Evolutionary conservation across 2,888 invertebrate species (phyloP).

Genomic region (Fabriciana adippe): DNA sequence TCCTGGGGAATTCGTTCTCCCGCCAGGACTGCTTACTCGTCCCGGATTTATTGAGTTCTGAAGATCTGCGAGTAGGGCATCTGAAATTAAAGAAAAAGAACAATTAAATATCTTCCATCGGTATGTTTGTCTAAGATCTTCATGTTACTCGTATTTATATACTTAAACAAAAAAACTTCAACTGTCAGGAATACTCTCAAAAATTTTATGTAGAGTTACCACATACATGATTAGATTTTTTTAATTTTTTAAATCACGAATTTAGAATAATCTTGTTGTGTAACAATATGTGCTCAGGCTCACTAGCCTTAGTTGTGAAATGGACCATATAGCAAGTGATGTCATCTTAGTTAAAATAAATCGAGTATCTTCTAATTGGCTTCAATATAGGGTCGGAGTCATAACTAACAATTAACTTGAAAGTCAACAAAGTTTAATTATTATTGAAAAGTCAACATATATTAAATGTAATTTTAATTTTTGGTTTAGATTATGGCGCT

Average conservation of each 20-base stretch:
- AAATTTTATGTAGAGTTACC: too few species aligned
- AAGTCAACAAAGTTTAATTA: slow-evolving; percentile 9
- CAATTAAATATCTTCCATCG: neutral
- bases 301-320: slow-evolving; percentile 19
- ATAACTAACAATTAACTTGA: slow-evolving; percentile 27
- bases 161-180: too few species aligned
- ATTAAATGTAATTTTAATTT: too few species aligned
- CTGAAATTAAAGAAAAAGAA: slow-evolving; percentile 81
- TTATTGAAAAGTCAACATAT: too few species aligned
- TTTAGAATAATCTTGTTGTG: too few species aligned
- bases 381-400: slow-evolving; percentile 45
- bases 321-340: slow-evolving; percentile 50
- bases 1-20: slow-evolving; percentile 76
- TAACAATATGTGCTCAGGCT: neutral
- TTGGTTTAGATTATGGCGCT: too few species aligned
- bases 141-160: too few species aligned
- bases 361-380: slow-evolving; percentile 52
- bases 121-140: too few species aligned
- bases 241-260: too few species aligned
- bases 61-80: slow-evolving; percentile 96
- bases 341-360: slow-evolving; percentile 52
- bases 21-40: slow-evolving; percentile 72
- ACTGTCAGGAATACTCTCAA: neutral
- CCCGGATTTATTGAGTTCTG: slow-evolving; percentile 94
- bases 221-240: too few species aligned